Conservation (phyloP, 2,797 vertebrate species). For the Champsocephalus esox region DNA sequence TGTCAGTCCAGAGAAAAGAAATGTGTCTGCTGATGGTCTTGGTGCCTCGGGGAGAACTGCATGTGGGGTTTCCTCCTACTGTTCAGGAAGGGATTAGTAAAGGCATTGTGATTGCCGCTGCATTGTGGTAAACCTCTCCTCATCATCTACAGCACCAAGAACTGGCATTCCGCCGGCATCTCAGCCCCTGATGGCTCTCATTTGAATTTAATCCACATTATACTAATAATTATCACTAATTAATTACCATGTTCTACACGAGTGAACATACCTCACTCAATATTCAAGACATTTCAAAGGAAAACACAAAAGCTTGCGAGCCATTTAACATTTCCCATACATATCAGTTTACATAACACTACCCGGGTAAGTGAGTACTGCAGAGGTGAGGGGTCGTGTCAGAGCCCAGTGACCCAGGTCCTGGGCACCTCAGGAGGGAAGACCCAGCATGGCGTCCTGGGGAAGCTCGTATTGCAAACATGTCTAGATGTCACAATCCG, state of each 20-base stretch:
- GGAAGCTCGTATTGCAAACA: slow-evolving; percentile 70
- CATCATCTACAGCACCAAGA: slow-evolving; percentile 42
- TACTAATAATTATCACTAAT: slow-evolving; percentile 53
- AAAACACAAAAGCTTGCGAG: slow-evolving; percentile 48
- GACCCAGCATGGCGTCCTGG: slow-evolving; percentile 41
- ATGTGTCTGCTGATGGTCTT: slow-evolving; percentile 50
- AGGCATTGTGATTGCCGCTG: slow-evolving; percentile 69
- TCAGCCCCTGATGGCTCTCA: slow-evolving; percentile 13
- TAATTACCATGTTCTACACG: slow-evolving; percentile 60
- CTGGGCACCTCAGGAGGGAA: slow-evolving; percentile 51
- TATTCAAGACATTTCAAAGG: slow-evolving; percentile 52
- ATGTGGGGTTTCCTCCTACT: slow-evolving; percentile 57
- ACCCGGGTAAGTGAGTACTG: slow-evolving; percentile 50
- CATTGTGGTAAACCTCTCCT: slow-evolving; percentile 61
- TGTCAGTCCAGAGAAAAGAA: slow-evolving; percentile 42
- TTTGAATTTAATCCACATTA: slow-evolving; percentile 55
- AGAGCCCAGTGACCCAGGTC: slow-evolving; percentile 64
- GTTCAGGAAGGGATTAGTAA: slow-evolving; percentile 75
- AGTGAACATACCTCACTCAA: slow-evolving; percentile 44
- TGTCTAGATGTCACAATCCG: slow-evolving; percentile 74
- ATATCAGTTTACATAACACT: slow-evolving; percentile 73
- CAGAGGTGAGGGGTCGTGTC: slow-evolving; percentile 72
- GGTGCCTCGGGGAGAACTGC: slow-evolving; percentile 48
- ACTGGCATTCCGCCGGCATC: slow-evolving; percentile 39
- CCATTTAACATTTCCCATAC: slow-evolving; percentile 77